Conservation (phyloP, 1,140 invertebrate genomes). For the Mamestra configurata region DNA sequence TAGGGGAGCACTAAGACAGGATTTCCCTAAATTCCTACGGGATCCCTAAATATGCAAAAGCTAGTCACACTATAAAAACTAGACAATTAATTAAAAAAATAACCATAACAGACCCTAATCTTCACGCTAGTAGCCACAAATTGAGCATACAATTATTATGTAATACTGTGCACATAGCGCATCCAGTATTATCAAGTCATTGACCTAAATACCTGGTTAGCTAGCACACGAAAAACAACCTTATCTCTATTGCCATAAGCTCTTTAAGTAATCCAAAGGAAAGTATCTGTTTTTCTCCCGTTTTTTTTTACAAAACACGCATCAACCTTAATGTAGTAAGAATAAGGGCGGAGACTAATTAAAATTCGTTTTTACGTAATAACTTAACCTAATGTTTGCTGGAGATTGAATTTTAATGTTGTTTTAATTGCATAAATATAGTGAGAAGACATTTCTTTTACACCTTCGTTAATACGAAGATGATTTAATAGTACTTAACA, state of each 20-base stretch:
- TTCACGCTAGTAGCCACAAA: slow-evolving; percentile 11
- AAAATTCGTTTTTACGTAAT: background rate
- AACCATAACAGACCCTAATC: background rate
- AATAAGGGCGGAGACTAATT: background rate
- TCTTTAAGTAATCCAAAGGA: background rate
- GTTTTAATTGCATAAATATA: slow-evolving; percentile 32
- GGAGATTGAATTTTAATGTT: slow-evolving; percentile 9
- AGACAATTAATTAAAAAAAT: background rate
- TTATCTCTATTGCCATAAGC: background rate
- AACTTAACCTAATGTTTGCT: background rate
- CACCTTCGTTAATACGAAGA: background rate
- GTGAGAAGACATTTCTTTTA: slow-evolving; percentile 12
- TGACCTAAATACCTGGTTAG: slow-evolving; percentile 34
- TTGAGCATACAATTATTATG: slow-evolving; percentile 45
- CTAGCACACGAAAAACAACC: background rate
- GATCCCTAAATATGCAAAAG: too few relatives aligned
- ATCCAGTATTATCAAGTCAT: slow-evolving; percentile 39
- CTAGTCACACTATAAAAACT: too few relatives aligned
- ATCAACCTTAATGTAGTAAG: background rate
- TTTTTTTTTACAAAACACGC: background rate
- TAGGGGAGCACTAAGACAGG: too few relatives aligned
- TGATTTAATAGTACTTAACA: background rate
- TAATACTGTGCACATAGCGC: slow-evolving; percentile 39
- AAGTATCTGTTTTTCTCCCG: background rate
- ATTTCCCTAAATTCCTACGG: too few relatives aligned